A percentile compares a stretch with the other conserved stretches of the same genome.
These are phyloP conservation scores for Trachelus troglodyta DNA, from an alignment of 2,888 invertebrate genomes.

Conservation along the genomic window DNA sequence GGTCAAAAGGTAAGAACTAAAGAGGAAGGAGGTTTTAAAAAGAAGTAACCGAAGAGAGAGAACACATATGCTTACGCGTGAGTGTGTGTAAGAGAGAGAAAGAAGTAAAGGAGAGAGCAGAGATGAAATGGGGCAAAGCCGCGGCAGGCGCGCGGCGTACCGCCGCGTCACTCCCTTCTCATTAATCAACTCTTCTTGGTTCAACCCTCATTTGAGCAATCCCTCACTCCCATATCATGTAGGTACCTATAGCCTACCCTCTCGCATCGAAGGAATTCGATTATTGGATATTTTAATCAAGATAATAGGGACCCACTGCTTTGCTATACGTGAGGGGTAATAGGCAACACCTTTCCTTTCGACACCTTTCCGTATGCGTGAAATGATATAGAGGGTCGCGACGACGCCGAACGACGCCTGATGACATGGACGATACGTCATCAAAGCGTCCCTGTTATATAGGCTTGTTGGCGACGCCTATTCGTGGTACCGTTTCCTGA, in stretches of 20 bases:
- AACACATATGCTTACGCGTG: neutral
- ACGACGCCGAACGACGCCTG: neutral
- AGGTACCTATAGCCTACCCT: conserved; percentile 19
- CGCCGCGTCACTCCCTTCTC: conserved; percentile 58
- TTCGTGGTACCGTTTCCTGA: neutral
- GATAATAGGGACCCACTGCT: conserved; percentile 44
- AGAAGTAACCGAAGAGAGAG: conserved; percentile 11
- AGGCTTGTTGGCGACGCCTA: neutral
- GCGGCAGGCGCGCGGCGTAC: conserved; percentile 41
- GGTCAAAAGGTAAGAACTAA: neutral
- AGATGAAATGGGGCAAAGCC: conserved; percentile 46
- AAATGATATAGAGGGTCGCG: neutral
- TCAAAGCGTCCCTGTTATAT: neutral
- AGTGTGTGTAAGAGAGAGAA: conserved; percentile 16
- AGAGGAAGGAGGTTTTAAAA: conserved; percentile 8
- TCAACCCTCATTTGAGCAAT: conserved; percentile 19
- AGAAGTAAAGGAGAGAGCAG: conserved; percentile 35
- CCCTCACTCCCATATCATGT: conserved; percentile 14
- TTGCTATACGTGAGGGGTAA: conserved; percentile 25
- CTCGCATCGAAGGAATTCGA: conserved; percentile 48
- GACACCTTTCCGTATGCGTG: neutral
- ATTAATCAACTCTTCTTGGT: conserved; percentile 56
- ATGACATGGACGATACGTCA: neutral
- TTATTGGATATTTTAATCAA: conserved; percentile 61
- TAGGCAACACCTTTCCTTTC: conserved; percentile 18